Evolutionary conservation across 2,113 vertebrate genomes (phyloP).

Genomic region (Petrocephalus microphthalmus): DNA sequence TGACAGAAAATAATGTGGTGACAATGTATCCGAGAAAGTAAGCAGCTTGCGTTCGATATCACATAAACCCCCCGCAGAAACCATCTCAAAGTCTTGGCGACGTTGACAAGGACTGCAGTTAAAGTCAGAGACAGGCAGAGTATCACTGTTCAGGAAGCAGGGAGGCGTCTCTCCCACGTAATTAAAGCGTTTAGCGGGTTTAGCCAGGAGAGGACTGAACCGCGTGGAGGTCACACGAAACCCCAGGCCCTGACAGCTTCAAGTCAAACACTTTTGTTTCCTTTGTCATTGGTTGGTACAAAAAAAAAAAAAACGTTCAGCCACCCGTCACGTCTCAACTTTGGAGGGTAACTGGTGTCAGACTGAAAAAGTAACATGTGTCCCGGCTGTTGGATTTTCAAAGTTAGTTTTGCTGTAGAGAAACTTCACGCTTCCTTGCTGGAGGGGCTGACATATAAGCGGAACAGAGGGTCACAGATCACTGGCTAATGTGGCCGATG

Average conservation of each 20-base stretch:
- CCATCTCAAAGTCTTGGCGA: neutral
- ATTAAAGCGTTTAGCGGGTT: neutral
- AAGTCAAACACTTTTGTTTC: constrained; percentile 5
- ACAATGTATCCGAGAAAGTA: constrained; percentile 87
- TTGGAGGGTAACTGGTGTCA: neutral
- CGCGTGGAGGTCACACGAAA: neutral
- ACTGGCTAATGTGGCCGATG: neutral
- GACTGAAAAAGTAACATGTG: neutral
- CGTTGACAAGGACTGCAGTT: neutral
- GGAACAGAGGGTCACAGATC: neutral
- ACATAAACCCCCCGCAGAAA: constrained; percentile 25
- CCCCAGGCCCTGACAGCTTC: neutral
- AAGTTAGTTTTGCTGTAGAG: neutral
- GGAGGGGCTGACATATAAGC: neutral
- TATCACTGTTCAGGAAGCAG: neutral
- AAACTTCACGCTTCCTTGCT: neutral
- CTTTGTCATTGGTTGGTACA: neutral
- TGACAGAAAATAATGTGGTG: constrained; percentile 95
- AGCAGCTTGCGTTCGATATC: constrained; percentile 72
- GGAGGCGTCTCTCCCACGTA: neutral
- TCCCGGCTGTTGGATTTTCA: neutral
- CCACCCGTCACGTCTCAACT: neutral
- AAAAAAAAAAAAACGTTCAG: neutral
- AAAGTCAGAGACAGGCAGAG: neutral
- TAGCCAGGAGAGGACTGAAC: neutral